Conservation (phyloP, 2,113 vertebrate genomes). For the Nothoprocta perdicaria region DNA sequence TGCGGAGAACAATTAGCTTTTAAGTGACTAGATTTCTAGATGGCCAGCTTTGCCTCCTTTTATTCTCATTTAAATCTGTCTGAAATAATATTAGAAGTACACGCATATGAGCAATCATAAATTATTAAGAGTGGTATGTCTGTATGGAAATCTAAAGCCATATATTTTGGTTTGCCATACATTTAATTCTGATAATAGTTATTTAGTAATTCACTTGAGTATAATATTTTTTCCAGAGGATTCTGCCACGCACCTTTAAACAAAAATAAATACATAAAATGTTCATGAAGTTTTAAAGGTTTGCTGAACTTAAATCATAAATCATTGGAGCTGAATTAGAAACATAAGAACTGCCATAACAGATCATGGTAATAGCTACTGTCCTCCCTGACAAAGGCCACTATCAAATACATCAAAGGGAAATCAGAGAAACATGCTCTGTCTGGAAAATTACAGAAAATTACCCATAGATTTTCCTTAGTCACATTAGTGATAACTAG, state of each 20-base stretch:
- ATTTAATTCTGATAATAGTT: not conserved
- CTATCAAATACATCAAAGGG: not conserved
- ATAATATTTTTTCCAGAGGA: not conserved
- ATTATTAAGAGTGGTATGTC: not conserved
- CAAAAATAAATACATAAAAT: not conserved
- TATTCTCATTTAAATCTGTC: not conserved
- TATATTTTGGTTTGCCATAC: not conserved
- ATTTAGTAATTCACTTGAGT: not conserved
- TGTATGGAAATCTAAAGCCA: not conserved
- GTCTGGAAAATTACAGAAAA: not conserved
- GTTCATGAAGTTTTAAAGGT: not conserved
- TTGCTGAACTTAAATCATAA: not conserved
- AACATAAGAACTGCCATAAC: not conserved
- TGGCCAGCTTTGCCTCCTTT: not conserved
- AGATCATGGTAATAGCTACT: not conserved
- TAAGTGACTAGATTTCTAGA: not conserved
- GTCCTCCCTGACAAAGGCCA: not conserved
- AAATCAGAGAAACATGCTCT: accelerated
- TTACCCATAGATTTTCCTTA: not conserved
- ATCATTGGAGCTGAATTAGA: not conserved
- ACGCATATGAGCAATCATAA: not conserved
- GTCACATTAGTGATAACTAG: not conserved
- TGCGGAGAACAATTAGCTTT: not conserved
- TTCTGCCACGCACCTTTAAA: not conserved
- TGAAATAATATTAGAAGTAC: not conserved